These are phyloP conservation scores for Xylota segnis DNA, from an alignment of 2,888 invertebrate species.

Conservation along the genomic window DNA sequence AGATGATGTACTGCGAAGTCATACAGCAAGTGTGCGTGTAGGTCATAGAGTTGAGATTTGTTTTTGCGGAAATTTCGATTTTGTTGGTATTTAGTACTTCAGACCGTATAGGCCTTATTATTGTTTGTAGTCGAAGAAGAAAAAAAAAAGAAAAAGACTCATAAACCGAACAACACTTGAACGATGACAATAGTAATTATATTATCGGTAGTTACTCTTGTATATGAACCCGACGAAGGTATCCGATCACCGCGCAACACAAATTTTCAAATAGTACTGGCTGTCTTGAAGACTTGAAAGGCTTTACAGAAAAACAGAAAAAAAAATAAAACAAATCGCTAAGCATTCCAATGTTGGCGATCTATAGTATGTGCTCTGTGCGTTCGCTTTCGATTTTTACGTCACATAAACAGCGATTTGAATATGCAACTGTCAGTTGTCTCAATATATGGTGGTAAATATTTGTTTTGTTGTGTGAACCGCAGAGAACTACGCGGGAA, in stretches of 20 bases:
- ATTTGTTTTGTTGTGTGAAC: constrained; percentile 63
- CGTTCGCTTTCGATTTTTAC: constrained; percentile 76
- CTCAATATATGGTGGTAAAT: constrained; percentile 63
- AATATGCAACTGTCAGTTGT: constrained; percentile 73
- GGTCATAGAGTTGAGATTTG: constrained; percentile 39
- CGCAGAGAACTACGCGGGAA: constrained; percentile 59
- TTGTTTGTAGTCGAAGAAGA: constrained; percentile 11
- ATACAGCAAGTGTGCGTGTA: constrained; percentile 43
- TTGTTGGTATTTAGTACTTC: constrained; percentile 30
- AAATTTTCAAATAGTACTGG: constrained; percentile 69
- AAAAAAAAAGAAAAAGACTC: background rate
- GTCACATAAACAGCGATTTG: constrained; percentile 67
- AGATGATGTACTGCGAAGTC: constrained; percentile 40
- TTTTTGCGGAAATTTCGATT: constrained; percentile 44
- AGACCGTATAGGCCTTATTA: constrained; percentile 41
- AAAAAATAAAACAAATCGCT: constrained; percentile 48
- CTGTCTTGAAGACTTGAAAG: constrained; percentile 42
- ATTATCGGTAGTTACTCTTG: constrained; percentile 45
- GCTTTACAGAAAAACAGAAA: constrained; percentile 34
- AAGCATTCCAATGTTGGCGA: constrained; percentile 61
- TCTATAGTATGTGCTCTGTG: constrained; percentile 53
- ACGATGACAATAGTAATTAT: constrained; percentile 46
- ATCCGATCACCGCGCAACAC: constrained; percentile 72
- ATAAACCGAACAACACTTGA: constrained; percentile 36
- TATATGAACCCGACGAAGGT: constrained; percentile 52